These are phyloP conservation scores for Drosophila maculinotata DNA, from an alignment of 2,888 invertebrate genomes.

Conservation along the genomic window DNA sequence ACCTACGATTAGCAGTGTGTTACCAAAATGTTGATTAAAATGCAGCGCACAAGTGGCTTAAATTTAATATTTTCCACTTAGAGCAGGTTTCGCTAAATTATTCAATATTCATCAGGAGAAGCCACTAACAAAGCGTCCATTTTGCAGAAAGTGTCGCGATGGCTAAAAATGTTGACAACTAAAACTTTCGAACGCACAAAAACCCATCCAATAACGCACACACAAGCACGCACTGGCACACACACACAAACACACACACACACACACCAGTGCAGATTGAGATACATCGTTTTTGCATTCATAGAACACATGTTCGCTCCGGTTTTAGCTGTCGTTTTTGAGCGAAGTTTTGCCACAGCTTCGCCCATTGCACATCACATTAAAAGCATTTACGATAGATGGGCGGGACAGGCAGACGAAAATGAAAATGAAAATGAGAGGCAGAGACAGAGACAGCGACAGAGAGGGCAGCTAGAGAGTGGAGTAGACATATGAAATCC, in stretches of 20 bases:
- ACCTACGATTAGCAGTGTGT: neutral
- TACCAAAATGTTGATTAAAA: neutral
- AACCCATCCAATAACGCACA: slow-evolving; percentile 37
- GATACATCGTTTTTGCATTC: slow-evolving; percentile 71
- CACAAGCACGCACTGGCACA: slow-evolving; percentile 29
- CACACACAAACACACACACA: slow-evolving; percentile 7
- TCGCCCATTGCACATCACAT: slow-evolving; percentile 58
- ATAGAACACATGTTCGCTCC: slow-evolving; percentile 63
- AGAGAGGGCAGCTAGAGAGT: neutral
- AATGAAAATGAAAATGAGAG: slow-evolving; percentile 6
- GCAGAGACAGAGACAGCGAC: neutral
- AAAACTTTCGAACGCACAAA: slow-evolving; percentile 46
- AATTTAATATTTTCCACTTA: slow-evolving; percentile 17
- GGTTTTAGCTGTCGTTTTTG: slow-evolving; percentile 65
- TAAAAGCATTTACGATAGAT: slow-evolving; percentile 60
- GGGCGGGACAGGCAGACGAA: slow-evolving; percentile 8
- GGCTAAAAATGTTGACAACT: slow-evolving; percentile 27
- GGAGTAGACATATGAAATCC: slow-evolving; percentile 18
- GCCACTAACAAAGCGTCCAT: slow-evolving; percentile 21
- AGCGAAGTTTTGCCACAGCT: slow-evolving; percentile 54
- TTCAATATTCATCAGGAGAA: slow-evolving; percentile 54
- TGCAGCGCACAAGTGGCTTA: slow-evolving; percentile 10
- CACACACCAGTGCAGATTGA: slow-evolving; percentile 38
- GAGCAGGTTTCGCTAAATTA: slow-evolving; percentile 15
- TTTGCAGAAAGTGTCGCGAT: slow-evolving; percentile 30